Evolutionary conservation across 1,140 invertebrate species (phyloP), one percentile per base, ranked within the genome.

Genomic region (Magallana gigas): DNA sequence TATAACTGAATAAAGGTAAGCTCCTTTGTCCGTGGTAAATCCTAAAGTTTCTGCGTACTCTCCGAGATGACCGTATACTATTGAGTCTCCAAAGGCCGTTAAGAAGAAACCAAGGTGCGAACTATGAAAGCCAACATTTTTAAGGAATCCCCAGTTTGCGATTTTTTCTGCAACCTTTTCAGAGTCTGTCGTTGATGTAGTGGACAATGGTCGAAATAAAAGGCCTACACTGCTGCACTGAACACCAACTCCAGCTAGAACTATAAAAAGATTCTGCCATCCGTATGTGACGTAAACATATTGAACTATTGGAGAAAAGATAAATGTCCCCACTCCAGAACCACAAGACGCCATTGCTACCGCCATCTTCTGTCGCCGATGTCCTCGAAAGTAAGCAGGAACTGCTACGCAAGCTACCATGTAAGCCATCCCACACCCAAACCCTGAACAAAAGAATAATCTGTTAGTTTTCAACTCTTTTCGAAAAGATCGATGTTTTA

Each of bases 341-440:
- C 98, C 98, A 91, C 98, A 98, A 0, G 98, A 98, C 0, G 98
- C 98, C 18, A 99, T 98, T 1, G 97, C 97, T 5, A 98, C 98
- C 2, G 98, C 98, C 89, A 98, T 95, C 8, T 98, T 97, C 85
- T 98, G 95, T 48, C 83, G 85, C 12, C 18, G 56, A 89, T 98
- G 97, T 4, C 68, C 18, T 4, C 23, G 68, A 92, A 98, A 99
- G 95, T 98, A 98, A 85, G 97, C 97, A 8, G 97, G 98, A 1
- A 98, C 98, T 92, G 97, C 97, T n/a, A 98, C 98, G 89, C 98
- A 98, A 83, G 98, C 97, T 9, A 98, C 98, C 60, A 98, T 95
- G 93, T 98, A 98, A 89, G 98, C 98, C 83, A 98, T 96, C 3
- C 98, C 98, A 90, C 98, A 97, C 8, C 98, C 98, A 16, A 98